Base-by-base conservation (phyloP, 2,888 invertebrate species). In the Oscheius sp. region DNA sequence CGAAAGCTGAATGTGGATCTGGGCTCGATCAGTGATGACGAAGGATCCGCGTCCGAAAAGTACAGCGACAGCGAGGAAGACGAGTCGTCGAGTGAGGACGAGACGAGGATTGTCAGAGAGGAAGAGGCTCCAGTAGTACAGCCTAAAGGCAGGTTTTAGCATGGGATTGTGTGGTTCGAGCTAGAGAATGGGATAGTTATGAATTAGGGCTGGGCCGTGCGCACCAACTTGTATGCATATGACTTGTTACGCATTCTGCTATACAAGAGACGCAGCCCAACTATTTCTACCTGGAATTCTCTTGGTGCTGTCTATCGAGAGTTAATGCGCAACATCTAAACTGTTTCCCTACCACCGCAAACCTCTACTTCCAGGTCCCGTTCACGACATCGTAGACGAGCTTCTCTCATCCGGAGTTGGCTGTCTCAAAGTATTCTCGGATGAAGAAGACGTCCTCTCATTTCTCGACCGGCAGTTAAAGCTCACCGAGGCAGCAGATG, bases 381-480 rank as follows among this genome's bases (percentile, higher is more conserved):
- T 37, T 29, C 33, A 9, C 33, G 59, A 37, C 10, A 11, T 32
- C 2, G 55, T 59, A 5, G 59, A 59, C 9, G 33, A 59, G 59
- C 59, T 59, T 1, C 59, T 59, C 2, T 5, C 42, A 5, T 10
- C 35, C 59, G 59, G 59, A 13, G 59, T 59, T 10, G 59, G 59
- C 11, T 59, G 59, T 35, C 29, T 59, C 11, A 32, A n/a, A 33
- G 37, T 59, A 10, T 13, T 11, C 32, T 7, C 58, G 29, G 29
- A 11, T 10, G 29, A 13, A 13, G 33, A 29, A 10, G 35, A 35
- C 1, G 33, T 33, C 7, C 59, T 68, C 13, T 68, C 70, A 33
- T 70, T 70, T 29, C 66, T 79, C 42, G 78, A 81, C 42, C 57
- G 75, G 47, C 68, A 71, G 32, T 76, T 77, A 21, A 82, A 82